These are phyloP conservation scores for Ptilodon capucinus DNA, from an alignment of 2,888 invertebrate species.

Conservation along the genomic window DNA sequence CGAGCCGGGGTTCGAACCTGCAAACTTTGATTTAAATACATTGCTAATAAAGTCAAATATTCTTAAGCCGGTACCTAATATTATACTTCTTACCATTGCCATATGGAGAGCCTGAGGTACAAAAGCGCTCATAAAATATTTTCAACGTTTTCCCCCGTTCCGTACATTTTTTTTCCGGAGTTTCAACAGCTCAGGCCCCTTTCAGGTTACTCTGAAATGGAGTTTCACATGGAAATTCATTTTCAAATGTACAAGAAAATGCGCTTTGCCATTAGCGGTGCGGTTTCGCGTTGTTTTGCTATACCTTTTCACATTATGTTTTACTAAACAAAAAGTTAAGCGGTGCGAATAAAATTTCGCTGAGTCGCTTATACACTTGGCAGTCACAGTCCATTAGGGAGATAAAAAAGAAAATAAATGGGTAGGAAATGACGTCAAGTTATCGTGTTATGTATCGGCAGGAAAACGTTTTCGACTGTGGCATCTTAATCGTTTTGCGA, in stretches of 20 bases:
- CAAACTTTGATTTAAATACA: too few relatives aligned
- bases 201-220: constrained; percentile 36
- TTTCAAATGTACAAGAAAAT: constrained; percentile 9
- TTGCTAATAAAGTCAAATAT: too few relatives aligned
- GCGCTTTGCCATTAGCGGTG: constrained; percentile 15
- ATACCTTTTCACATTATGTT: constrained; percentile 1
- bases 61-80: too few relatives aligned
- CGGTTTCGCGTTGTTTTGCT: constrained; percentile 8
- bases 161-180: constrained; percentile 29
- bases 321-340: constrained; percentile 1
- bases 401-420: constrained; percentile 35
- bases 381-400: constrained; percentile 23
- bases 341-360: background rate
- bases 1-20: too few relatives aligned
- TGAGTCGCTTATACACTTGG: constrained; percentile 11
- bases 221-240: constrained; percentile 31
- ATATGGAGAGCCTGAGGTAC: constrained; percentile 9
- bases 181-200: constrained; percentile 27
- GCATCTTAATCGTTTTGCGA: background rate
- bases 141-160: constrained; percentile 18
- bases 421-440: constrained; percentile 37
- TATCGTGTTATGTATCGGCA: constrained; percentile 24
- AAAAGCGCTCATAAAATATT: constrained; percentile 38
- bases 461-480: background rate
- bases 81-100: background rate